Evolutionary conservation across 2,113 vertebrate species (phyloP).

Genomic region (Symphodus melops): DNA sequence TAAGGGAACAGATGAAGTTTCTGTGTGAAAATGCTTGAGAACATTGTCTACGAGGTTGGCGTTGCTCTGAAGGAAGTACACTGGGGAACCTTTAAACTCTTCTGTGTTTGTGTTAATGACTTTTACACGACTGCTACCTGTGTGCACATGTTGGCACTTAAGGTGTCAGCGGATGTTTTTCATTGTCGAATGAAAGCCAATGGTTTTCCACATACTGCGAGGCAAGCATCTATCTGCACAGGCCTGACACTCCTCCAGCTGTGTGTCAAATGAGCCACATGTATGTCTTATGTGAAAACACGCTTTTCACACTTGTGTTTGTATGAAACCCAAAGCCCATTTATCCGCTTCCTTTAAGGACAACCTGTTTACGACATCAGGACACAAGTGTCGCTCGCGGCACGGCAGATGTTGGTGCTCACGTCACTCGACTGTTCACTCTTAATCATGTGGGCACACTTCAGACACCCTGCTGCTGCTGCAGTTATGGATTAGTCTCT

Average conservation of each 20-base stretch:
- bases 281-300: constrained; percentile 26
- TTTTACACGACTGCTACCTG: background rate
- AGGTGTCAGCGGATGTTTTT: background rate
- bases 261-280: constrained; percentile 55
- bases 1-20: background rate
- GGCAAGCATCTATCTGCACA: constrained; percentile 56
- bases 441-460: constrained; percentile 63
- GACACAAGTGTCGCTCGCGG: constrained; percentile 44
- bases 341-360: constrained; percentile 49
- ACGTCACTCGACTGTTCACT: constrained; percentile 56
- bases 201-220: constrained; percentile 30
- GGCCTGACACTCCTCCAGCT: constrained; percentile 57
- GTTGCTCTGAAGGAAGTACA: background rate
- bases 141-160: background rate
- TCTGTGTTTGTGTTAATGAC: background rate
- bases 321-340: background rate
- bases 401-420: constrained; percentile 65
- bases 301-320: constrained; percentile 9
- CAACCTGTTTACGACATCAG: constrained; percentile 35
- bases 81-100: background rate
- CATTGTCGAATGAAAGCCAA: constrained; percentile 16
- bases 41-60: background rate
- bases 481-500: constrained; percentile 75
- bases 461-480: constrained; percentile 61
- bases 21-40: background rate